Evolutionary conservation across 2,797 vertebrate species (phyloP).

Genomic region (Cuniculus paca): DNA sequence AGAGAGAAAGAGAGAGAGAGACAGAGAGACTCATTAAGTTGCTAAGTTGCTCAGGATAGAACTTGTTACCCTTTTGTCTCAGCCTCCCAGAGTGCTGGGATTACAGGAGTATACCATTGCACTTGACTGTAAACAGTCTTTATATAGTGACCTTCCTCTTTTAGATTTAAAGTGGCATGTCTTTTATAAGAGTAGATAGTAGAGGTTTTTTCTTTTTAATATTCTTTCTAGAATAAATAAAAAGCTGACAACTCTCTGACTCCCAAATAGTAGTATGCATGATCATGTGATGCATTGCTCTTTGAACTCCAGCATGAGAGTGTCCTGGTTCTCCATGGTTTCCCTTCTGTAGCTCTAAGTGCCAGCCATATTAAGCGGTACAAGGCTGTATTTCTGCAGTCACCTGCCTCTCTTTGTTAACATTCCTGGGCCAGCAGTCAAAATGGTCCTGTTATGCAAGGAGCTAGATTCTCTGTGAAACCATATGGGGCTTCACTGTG

Average conservation of each 20-base stretch:
- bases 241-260: neutral
- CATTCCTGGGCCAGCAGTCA: neutral
- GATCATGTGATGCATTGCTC: neutral
- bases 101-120: neutral
- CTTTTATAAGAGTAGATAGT: neutral
- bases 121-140: neutral
- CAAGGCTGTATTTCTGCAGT: neutral
- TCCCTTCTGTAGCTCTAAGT: neutral
- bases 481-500: accelerated
- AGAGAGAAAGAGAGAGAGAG: too few species aligned
- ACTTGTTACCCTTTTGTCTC: neutral
- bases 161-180: conserved; percentile 2
- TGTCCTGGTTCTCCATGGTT: neutral
- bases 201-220: neutral
- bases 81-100: neutral
- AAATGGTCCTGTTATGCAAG: neutral
- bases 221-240: conserved; percentile 8
- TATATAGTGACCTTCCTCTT: neutral
- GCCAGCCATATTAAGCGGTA: neutral
- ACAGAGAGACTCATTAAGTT: neutral
- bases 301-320: neutral
- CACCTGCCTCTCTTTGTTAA: neutral
- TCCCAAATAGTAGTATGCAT: neutral
- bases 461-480: neutral
- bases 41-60: neutral